A percentile compares a stretch with the other conserved stretches of the same genome.
Conservation (phyloP, 2,797 vertebrate species). For the Coranthus polyacanthus region DNA sequence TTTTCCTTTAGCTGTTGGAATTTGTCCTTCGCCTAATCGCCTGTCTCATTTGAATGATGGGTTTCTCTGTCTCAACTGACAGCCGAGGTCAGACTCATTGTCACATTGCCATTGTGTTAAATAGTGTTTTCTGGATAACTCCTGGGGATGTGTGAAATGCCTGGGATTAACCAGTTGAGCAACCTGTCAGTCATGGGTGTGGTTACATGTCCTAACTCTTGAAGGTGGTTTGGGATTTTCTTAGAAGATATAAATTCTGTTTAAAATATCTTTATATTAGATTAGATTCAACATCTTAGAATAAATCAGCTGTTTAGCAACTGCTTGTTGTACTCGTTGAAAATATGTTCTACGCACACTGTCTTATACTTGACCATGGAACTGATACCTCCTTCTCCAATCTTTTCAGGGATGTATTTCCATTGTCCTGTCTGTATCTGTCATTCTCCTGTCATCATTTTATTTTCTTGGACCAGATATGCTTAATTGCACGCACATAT, state of each 20-base stretch:
- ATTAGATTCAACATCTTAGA: too few relatives aligned
- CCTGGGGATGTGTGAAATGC: slow-evolving; percentile 32
- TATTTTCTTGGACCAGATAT: background rate
- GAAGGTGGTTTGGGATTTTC: slow-evolving; percentile 10
- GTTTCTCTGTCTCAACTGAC: slow-evolving; percentile 58
- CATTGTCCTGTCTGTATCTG: background rate
- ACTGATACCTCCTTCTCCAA: too few relatives aligned
- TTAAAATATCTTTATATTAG: too few relatives aligned
- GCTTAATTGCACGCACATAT: background rate
- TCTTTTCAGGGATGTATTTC: background rate
- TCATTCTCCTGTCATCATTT: background rate
- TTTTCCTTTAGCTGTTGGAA: slow-evolving; percentile 60
- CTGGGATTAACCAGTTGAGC: slow-evolving; percentile 32
- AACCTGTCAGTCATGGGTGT: too few relatives aligned
- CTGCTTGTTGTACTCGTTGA: too few relatives aligned
- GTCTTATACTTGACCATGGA: slow-evolving; percentile 10
- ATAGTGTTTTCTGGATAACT: slow-evolving; percentile 55
- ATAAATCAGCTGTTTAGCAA: too few relatives aligned
- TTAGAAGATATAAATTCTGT: background rate
- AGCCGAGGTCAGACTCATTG: slow-evolving; percentile 63
- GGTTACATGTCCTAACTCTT: slow-evolving; percentile 5
- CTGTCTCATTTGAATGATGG: slow-evolving; percentile 78
- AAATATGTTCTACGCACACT: too few relatives aligned
- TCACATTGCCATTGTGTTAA: slow-evolving; percentile 52
- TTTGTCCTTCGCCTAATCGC: slow-evolving; percentile 68